Evolutionary conservation across 2,113 vertebrate genomes (phyloP).

Genomic region (Raja brachyura): DNA sequence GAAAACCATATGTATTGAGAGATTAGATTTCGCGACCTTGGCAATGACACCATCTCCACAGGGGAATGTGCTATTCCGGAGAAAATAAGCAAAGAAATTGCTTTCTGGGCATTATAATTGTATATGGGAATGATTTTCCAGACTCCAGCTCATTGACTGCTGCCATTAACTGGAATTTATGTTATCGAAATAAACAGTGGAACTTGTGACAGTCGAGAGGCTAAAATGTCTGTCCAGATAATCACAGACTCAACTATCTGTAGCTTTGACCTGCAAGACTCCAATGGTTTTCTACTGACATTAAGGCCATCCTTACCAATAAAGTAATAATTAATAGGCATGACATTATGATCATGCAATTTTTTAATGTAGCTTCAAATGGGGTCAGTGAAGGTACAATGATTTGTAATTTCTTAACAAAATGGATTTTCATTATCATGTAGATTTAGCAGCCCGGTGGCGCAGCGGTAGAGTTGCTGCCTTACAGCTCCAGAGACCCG

Average conservation of each 20-base stretch:
- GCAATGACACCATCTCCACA: neutral
- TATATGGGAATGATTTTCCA: constrained; percentile 2
- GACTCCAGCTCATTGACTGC: neutral
- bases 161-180: neutral
- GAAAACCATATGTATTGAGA: neutral
- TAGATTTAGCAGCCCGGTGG: neutral
- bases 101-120: neutral
- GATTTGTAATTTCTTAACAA: neutral
- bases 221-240: neutral
- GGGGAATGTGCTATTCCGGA: neutral
- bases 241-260: neutral
- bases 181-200: neutral
- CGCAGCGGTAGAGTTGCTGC: too few relatives aligned
- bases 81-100: neutral
- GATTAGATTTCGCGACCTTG: neutral
- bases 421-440: neutral
- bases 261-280: neutral
- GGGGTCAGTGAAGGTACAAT: too few relatives aligned
- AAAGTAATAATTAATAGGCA: too few relatives aligned
- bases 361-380: too few relatives aligned
- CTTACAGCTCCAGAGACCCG: too few relatives aligned
- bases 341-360: too few relatives aligned
- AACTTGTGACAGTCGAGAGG: neutral
- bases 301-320: neutral
- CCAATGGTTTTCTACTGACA: neutral